A percentile compares a stretch with the other conserved stretches of the same genome.
Evolutionary conservation across 1,140 invertebrate genomes (phyloP).

Genomic region (Penaeus chinensis): DNA sequence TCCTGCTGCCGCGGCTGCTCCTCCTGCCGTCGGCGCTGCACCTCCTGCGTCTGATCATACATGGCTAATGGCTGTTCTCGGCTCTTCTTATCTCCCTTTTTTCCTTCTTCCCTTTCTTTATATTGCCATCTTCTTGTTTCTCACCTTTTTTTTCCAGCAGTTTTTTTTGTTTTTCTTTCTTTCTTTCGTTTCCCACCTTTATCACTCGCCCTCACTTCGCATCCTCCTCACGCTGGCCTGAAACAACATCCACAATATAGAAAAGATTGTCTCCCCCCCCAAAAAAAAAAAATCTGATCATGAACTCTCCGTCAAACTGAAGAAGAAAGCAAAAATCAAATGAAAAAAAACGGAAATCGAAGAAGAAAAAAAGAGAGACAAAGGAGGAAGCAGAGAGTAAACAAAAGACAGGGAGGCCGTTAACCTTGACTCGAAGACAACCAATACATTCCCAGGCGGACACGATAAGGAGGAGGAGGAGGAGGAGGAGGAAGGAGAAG

Average conservation of each 20-base stretch:
- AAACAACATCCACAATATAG: too few relatives aligned
- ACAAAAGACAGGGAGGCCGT: slow-evolving; percentile 41
- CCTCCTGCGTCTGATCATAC: background rate
- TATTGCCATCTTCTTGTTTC: background rate
- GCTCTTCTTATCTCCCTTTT: background rate
- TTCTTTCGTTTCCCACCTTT: too few relatives aligned
- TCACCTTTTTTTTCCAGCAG: background rate
- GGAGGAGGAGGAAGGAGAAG: background rate
- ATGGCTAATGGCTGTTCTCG: too few relatives aligned
- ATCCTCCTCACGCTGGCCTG: slow-evolving; percentile 34
- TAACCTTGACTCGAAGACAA: background rate
- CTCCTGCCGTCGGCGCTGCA: background rate
- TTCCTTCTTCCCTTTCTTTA: background rate
- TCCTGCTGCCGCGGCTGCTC: background rate
- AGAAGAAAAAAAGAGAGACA: background rate
- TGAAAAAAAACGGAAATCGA: background rate
- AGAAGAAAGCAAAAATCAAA: background rate
- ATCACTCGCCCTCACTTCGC: too few relatives aligned
- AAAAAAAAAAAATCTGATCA: too few relatives aligned
- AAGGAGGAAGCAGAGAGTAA: background rate
- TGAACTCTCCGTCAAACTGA: slow-evolving; percentile 35
- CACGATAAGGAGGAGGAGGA: background rate
- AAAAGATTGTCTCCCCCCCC: too few relatives aligned
- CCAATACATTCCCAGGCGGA: too few relatives aligned
- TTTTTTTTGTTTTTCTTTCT: background rate